These are phyloP conservation scores for Colostygia pectinataria DNA, from an alignment of 2,888 invertebrate genomes.

Conservation along the genomic window DNA sequence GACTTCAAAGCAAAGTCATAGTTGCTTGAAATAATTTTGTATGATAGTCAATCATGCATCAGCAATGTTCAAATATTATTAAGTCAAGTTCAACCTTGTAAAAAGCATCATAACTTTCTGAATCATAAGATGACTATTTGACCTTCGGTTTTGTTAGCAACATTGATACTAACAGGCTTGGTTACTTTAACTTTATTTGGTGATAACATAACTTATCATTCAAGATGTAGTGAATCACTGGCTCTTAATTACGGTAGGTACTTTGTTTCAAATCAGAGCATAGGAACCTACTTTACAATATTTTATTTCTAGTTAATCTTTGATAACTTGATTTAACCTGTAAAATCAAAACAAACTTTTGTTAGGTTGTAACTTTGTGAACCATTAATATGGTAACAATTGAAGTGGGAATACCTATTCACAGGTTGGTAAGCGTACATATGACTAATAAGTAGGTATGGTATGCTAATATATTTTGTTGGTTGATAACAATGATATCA, in stretches of 20 bases:
- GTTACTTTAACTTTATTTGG: too few species aligned
- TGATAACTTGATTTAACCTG: too few species aligned
- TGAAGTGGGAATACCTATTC: slow-evolving; percentile 30
- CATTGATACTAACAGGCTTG: slow-evolving; percentile 1
- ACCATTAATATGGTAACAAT: slow-evolving; percentile 33
- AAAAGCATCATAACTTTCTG: slow-evolving; percentile 41
- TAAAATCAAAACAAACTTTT: too few species aligned
- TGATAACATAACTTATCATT: too few species aligned
- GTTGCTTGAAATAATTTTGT: slow-evolving; percentile 14
- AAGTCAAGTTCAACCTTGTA: slow-evolving; percentile 56
- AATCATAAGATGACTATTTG: slow-evolving; percentile 50
- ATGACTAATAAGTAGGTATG: slow-evolving; percentile 20
- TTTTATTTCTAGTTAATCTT: too few species aligned
- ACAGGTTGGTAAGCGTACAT: slow-evolving; percentile 22
- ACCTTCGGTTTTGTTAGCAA: slow-evolving; percentile 44
- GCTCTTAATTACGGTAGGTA: too few species aligned
- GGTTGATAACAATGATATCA: slow-evolving; percentile 51
- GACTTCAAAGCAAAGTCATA: too few species aligned
- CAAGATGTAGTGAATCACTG: too few species aligned
- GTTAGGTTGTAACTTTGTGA: background rate
- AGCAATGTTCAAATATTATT: slow-evolving; percentile 42
- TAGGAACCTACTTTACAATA: too few species aligned
- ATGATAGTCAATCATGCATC: slow-evolving; percentile 21
- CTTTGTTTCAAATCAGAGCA: too few species aligned
- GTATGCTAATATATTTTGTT: slow-evolving; percentile 32